Percentiles rank a stretch among this genome's conserved stretches.
Conservation (phyloP, 2,888 invertebrate genomes). For the Petrolisthes cinctipes region DNA sequence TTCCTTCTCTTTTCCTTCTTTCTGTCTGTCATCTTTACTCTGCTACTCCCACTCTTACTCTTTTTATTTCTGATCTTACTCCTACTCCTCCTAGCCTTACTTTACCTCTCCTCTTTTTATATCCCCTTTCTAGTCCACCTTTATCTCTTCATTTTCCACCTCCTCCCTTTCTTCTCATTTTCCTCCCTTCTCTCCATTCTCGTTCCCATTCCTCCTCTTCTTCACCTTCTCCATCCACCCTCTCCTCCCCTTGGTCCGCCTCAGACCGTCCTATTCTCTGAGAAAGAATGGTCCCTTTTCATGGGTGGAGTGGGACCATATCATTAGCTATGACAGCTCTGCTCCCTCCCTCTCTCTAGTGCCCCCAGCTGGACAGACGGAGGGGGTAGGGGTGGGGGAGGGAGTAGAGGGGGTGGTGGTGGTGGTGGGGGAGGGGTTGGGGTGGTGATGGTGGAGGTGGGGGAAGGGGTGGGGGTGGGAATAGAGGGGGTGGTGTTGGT, state of each 20-base stretch:
- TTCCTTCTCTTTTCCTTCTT: no score
- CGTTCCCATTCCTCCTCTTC: background rate
- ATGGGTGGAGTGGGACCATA: background rate
- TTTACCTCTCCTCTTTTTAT: background rate
- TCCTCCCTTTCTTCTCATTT: background rate
- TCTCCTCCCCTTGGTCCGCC: background rate
- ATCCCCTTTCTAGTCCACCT: background rate
- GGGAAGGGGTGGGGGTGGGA: background rate
- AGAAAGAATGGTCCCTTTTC: background rate
- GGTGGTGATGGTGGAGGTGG: background rate
- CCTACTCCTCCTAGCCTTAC: background rate
- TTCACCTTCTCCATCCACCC: background rate
- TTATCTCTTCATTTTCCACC: background rate
- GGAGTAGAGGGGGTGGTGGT: background rate
- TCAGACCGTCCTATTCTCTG: background rate
- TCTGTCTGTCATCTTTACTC: background rate
- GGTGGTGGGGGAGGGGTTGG: background rate
- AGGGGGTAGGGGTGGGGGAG: background rate
- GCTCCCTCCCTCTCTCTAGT: background rate
- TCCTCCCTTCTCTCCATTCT: background rate
- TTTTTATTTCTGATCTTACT: background rate
- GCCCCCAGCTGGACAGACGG: background rate
- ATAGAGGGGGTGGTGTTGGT: background rate
- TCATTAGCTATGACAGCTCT: background rate
- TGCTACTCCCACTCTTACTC: background rate